Base-by-base conservation (phyloP, 2,888 invertebrate genomes). In the Nematopogon swammerdamellus region DNA sequence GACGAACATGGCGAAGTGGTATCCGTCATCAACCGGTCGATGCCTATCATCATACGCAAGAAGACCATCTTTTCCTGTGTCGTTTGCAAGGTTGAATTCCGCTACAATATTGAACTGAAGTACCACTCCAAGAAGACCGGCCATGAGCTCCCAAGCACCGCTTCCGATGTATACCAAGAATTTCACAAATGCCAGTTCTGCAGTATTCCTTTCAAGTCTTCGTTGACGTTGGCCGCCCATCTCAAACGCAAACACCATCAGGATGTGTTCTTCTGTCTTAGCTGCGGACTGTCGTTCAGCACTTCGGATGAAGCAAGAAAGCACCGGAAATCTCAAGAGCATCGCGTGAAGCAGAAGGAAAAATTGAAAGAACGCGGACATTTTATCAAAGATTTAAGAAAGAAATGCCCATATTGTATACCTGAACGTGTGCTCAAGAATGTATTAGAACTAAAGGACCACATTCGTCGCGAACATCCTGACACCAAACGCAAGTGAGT, bases 41-140 rank as follows among this genome's bases (percentile, higher is more conserved):
- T 92, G 61, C 92, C 92, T 1, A 87, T 92, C 47, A 83, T 88
- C 25, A 88, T 92, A 51, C 82, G 87, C 54, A 87, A 87, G 60
- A 84, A 86, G 52, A 76, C 81, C 2, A 73, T 81, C 0, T 64
- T 89, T 3, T 68, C 73, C 52, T 95, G 95, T 63, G 69, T 68
- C 1, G 82, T 82, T 18, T 95, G 95, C 63, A 64, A 65, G 10
- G 75, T 83, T 59, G 74, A 81, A 36, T 95, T 94, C 63, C 81
- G 86, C 16, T 89, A 87, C 60, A 93, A 92, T 55, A 76, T 89
- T 10, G 88, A 92, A 63, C 67, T 93, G 29, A 83, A 87, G 47
- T 66, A 79, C 11, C 90, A 89, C 61, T 72, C 81, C 57, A 58
- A 72, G 56, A 65, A 65, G 57, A 82, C 69, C 55, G 83, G 77